Percentiles rank a stretch among this genome's conserved stretches.
Evolutionary conservation across 2,888 invertebrate genomes (phyloP).

Genomic region (Cordilura impudica): DNA sequence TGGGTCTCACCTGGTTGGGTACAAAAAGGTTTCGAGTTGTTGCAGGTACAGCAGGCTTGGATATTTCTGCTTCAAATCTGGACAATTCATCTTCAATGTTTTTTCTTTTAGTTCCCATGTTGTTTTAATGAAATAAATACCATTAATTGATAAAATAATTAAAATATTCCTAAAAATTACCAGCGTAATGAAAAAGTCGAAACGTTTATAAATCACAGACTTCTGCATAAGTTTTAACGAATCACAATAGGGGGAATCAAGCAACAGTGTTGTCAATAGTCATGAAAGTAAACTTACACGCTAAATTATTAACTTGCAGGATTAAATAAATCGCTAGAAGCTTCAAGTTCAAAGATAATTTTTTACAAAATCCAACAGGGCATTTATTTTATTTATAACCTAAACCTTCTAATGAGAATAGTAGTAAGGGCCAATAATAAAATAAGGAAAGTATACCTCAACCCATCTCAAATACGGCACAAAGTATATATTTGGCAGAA

Average conservation of each 20-base stretch:
- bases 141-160: not conserved
- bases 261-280: not conserved
- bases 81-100: conserved; percentile 96
- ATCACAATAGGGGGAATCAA: not conserved
- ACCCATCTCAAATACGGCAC: too few relatives aligned
- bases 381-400: too few relatives aligned
- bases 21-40: conserved; percentile 77
- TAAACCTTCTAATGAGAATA: too few relatives aligned
- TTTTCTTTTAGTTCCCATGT: conserved; percentile 76
- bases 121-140: conserved; percentile 21
- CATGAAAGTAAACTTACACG: too few relatives aligned
- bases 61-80: conserved; percentile 93
- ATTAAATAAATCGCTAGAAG: too few relatives aligned
- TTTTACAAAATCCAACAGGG: too few relatives aligned
- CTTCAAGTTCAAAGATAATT: too few relatives aligned
- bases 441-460: too few relatives aligned
- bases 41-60: conserved; percentile 80
- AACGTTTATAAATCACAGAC: not conserved
- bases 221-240: not conserved
- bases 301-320: too few relatives aligned
- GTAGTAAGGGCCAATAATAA: too few relatives aligned
- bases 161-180: conserved; percentile 12
- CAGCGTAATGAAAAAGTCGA: not conserved
- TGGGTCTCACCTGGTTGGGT: conserved; percentile 80
- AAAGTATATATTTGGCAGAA: too few relatives aligned